A percentile compares a stretch with the other conserved stretches of the same genome.
These are phyloP conservation scores for Sibirionetta formosa DNA, from an alignment of 2,797 vertebrate species.

Conservation along the genomic window DNA sequence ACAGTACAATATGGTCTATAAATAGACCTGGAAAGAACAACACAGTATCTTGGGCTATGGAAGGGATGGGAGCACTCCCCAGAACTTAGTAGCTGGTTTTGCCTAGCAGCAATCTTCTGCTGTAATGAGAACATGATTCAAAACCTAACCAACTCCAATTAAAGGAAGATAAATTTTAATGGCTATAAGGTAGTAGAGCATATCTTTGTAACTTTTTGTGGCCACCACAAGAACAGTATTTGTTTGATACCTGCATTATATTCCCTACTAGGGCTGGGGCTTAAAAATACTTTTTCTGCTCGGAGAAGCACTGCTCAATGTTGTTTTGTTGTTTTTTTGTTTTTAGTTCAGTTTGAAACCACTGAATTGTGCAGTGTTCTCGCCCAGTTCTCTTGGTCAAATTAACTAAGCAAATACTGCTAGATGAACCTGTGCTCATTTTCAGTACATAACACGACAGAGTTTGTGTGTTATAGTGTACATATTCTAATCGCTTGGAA, in stretches of 20 bases:
- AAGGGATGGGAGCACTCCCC: not conserved
- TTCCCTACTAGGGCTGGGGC: not conserved
- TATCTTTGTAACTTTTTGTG: not conserved
- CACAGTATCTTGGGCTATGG: constrained; percentile 58
- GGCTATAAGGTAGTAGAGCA: not conserved
- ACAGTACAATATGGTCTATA: constrained; percentile 79
- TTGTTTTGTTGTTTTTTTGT: not conserved
- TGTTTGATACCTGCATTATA: not conserved
- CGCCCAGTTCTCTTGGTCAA: not conserved
- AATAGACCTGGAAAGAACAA: constrained; percentile 70
- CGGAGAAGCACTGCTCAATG: rapidly evolving
- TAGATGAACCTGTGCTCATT: not conserved
- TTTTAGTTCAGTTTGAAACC: not conserved
- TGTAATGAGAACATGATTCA: not conserved
- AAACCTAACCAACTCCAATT: constrained; percentile 5
- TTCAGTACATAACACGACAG: not conserved
- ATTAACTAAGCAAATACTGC: not conserved
- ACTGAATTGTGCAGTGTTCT: not conserved
- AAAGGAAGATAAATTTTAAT: not conserved
- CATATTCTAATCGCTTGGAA: not conserved
- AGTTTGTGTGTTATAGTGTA: not conserved
- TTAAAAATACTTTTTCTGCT: not conserved
- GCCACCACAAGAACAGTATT: not conserved
- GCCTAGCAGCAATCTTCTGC: not conserved
- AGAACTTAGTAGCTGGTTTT: constrained; percentile 32